These are phyloP conservation scores for Hermaeophaga mercurialis DNA, from an alignment of 2,888 invertebrate species.

Conservation along the genomic window DNA sequence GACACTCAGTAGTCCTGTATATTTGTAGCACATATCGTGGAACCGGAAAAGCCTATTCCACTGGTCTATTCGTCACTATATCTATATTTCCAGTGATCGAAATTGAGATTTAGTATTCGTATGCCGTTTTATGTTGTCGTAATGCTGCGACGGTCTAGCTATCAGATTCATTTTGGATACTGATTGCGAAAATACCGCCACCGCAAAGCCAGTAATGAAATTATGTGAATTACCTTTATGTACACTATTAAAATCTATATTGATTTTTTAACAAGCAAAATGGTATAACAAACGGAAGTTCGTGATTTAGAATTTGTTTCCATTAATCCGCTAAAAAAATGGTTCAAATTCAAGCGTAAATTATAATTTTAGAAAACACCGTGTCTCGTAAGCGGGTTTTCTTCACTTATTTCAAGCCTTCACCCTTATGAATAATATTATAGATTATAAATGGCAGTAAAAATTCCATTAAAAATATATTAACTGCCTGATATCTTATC, in stretches of 20 bases:
- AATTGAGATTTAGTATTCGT: background rate
- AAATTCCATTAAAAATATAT: too few species aligned
- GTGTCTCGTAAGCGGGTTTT: too few species aligned
- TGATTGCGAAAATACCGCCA: background rate
- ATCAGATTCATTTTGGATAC: background rate
- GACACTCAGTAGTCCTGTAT: background rate
- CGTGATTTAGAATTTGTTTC: too few species aligned
- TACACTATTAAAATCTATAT: background rate
- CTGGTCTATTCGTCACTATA: background rate
- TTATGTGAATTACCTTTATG: background rate
- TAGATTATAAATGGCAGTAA: too few species aligned
- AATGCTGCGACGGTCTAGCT: background rate
- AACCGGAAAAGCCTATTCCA: background rate
- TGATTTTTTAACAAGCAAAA: too few species aligned
- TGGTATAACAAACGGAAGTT: too few species aligned
- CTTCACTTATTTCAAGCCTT: too few species aligned
- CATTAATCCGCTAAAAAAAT: too few species aligned
- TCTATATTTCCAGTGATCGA: background rate
- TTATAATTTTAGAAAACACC: too few species aligned
- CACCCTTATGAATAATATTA: too few species aligned
- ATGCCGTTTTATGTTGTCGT: background rate
- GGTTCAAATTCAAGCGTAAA: too few species aligned
- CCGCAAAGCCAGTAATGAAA: background rate
- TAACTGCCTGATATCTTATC: too few species aligned
- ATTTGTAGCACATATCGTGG: background rate